phyloP scores from a whole-genome alignment of 92 coral and sea anemone species.

The Palythoa grandiflora region DNA sequence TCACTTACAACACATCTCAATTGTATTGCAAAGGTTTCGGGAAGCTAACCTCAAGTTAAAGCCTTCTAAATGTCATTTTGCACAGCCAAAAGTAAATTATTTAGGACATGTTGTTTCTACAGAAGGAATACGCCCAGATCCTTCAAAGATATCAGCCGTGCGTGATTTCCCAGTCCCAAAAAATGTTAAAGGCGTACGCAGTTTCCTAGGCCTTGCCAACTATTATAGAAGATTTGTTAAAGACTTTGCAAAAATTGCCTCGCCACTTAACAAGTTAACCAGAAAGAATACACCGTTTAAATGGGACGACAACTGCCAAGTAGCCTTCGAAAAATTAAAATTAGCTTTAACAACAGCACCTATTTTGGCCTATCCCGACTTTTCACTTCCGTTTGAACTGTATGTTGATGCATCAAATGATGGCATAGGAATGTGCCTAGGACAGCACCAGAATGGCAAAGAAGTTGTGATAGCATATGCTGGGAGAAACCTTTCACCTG shows the following conservation, averaged over 20 bases:
- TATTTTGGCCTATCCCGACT: conserved; percentile 39
- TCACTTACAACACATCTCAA: neutral
- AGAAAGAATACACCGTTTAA: conserved; percentile 31
- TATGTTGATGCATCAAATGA: conserved; percentile 33
- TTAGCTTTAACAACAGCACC: too few species aligned
- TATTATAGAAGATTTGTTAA: conserved; percentile 61
- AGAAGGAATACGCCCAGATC: conserved; percentile 60
- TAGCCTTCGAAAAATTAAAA: conserved; percentile 53
- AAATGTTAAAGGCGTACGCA: conserved; percentile 48
- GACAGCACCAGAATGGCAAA: neutral
- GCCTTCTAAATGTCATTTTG: neutral
- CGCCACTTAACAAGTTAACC: conserved; percentile 52
- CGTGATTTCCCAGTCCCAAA: conserved; percentile 59
- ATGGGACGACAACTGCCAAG: conserved; percentile 56
- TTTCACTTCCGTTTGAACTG: conserved; percentile 20
- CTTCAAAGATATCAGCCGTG: conserved; percentile 47
- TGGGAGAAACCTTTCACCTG: conserved; percentile 27
- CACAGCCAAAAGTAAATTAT: neutral
- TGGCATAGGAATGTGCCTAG: conserved; percentile 32
- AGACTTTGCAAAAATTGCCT: conserved; percentile 21
- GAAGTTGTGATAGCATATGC: conserved; percentile 46
- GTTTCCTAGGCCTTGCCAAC: conserved; percentile 65
- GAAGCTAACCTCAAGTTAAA: neutral
- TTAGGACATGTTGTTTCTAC: conserved; percentile 29
- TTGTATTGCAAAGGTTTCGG: neutral